Base-by-base conservation (phyloP, 2,797 vertebrate genomes). In the Lateolabrax maculatus region DNA sequence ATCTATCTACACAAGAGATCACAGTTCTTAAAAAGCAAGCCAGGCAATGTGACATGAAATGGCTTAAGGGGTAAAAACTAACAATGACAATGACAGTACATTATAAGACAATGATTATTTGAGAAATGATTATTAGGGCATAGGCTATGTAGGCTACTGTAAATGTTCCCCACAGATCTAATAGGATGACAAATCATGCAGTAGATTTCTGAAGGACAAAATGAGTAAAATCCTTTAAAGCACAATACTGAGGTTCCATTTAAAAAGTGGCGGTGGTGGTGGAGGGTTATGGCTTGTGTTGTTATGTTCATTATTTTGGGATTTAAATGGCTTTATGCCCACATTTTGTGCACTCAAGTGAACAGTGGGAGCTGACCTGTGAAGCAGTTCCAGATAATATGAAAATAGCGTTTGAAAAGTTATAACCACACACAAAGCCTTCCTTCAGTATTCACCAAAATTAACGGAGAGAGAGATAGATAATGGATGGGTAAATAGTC, bases 301-400 rank as follows among this genome's bases (percentile, higher is more conserved):
- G 46, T 73, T 69, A n/a, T n/a, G n/a, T 75, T 81, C 44, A 83
- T 87, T 83, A 84, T 81, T 81, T 76, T 2, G 27, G 62, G 77
- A 84, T 85, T 92, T 88, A 1, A 70, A 51, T 44, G 65, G 75
- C 61, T 84, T 74, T 25, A 37, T 58, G 60, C 31, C 49, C 36
- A 71, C 44, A 72, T 74, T 68, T 27, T 82, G 19, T 61, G 10
- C 4, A 0, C 23, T 78, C 21, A 16, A 75, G 53, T 23, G 60
- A 73, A 36, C 65, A 58, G 61, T 3, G 9, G 68, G 34, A 79
- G 37, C 74, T 63, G 71, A 82, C 56, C 52, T 25, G 46, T 76
- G n/a, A 43, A 56, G 46, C 60, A 9, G 52, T 1, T 23, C 12
- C 39, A 53, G 9, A 55, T 29, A 5, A 37, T 43, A 36, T 3